Evolutionary conservation across 2,888 invertebrate genomes (phyloP).

Genomic region (Rhingia rostrata): DNA sequence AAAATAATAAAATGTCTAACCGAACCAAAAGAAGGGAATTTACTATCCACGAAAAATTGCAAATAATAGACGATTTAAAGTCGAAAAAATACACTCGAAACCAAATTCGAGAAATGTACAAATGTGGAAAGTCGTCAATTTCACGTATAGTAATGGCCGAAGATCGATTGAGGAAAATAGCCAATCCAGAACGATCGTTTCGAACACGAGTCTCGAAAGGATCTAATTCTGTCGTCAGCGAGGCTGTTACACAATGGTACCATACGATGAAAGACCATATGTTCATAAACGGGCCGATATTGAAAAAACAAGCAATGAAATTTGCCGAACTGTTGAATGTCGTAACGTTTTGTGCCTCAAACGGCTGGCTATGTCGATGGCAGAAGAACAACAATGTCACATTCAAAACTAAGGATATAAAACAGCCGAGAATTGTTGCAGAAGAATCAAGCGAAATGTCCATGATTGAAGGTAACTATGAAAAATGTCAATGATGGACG

Average conservation of each 20-base stretch:
- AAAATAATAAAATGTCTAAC: too few relatives aligned
- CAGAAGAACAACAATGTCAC: constrained; percentile 15
- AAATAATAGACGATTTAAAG: constrained; percentile 1
- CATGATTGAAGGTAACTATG: too few relatives aligned
- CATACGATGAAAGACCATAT: not conserved
- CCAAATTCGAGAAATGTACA: not conserved
- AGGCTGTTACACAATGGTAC: constrained; percentile 17
- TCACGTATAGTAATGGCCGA: not conserved
- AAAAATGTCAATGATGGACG: too few relatives aligned
- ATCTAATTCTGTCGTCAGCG: not conserved
- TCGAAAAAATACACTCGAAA: not conserved
- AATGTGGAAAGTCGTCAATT: constrained; percentile 3
- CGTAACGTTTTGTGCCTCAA: not conserved
- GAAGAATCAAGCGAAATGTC: too few relatives aligned
- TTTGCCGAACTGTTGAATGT: constrained; percentile 9
- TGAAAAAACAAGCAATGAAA: constrained; percentile 1
- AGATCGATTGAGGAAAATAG: not conserved
- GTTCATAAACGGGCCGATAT: not conserved
- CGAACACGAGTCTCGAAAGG: not conserved
- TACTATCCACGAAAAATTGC: not conserved
- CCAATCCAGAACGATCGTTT: not conserved
- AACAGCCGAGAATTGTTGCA: not conserved
- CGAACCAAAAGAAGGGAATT: not conserved
- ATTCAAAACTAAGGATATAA: not conserved
- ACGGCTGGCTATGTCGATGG: constrained; percentile 34